Base-by-base conservation (phyloP, 2,113 vertebrate species). In the Catharus minimus region DNA sequence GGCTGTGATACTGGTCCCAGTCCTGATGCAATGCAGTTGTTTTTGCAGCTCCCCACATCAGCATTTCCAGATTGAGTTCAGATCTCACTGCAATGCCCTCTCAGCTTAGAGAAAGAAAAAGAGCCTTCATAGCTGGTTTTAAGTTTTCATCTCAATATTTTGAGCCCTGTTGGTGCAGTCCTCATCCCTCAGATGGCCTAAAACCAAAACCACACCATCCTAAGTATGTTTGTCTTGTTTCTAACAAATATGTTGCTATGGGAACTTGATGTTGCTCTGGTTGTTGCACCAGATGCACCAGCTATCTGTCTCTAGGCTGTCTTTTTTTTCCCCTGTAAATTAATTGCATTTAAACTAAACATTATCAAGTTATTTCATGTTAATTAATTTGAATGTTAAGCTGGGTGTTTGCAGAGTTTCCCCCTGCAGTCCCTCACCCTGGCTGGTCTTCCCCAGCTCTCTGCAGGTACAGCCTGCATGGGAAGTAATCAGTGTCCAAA, bases 331-430 rank as follows among this genome's bases (percentile, higher is more conserved):
- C 38, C 81, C 33, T n/a, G 91, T 95, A 96, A 97, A 96, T 96
- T 97, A 97, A 96, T 96, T 94, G 93, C 95, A 88, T 97, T 97
- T 96, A 95, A 97, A 96, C 95, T 56, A 93, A 97, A 97, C 78
- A 75, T 38, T 96, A 95, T 91, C 90, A 96, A 95, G 95, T 95
- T 95, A 94, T 95, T 97, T 96, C 84, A 50, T 75, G 90, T 97
- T 96, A 97, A 94, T 98, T 97, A 97, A 96, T 97, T 95, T 92
- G 95, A 91, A 89, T 82, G 96, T 95, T 96, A 93, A 92, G 86
- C 90, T 78, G 94, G 53, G 64, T 90, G 81, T 92, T 49, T 53
- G 82, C 61, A 50, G 84, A 72, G 65, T 71, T 81, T 76, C 66
- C 36, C 66, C 82, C 88, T n/a, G 61, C 49, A 92, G 84, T 89